Conservation (phyloP, 2,113 vertebrate genomes). For the Thalassoma bifasciatum region DNA sequence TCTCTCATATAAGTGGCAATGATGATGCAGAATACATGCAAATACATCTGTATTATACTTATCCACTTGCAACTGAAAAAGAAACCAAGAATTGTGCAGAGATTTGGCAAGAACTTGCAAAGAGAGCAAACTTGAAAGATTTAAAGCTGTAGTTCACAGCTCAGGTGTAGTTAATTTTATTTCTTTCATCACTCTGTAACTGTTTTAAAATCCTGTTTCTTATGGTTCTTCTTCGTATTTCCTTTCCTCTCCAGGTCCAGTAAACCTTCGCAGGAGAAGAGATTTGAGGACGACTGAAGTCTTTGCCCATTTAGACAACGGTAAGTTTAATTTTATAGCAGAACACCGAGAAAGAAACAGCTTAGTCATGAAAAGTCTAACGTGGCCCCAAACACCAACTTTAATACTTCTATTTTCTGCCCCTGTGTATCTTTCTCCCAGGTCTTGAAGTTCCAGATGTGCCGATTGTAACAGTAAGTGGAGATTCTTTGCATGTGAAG, state of each 20-base stretch:
- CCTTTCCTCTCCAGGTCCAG: slow-evolving; percentile 39
- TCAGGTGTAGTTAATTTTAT: too few relatives aligned
- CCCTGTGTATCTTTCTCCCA: slow-evolving; percentile 33
- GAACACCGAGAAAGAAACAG: neutral
- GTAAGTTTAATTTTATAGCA: slow-evolving; percentile 26
- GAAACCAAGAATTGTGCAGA: too few relatives aligned
- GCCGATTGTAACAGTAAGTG: slow-evolving; percentile 63
- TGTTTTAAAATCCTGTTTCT: slow-evolving; percentile 1
- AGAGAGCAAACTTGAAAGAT: too few relatives aligned
- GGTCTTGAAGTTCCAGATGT: slow-evolving; percentile 71
- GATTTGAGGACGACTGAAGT: slow-evolving; percentile 38
- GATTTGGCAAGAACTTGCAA: too few relatives aligned
- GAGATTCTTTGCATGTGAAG: slow-evolving; percentile 60
- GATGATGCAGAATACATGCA: too few relatives aligned
- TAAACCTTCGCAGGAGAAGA: slow-evolving; percentile 64
- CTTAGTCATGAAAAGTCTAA: too few relatives aligned
- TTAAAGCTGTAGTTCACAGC: too few relatives aligned
- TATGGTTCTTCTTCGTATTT: neutral
- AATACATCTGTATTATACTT: too few relatives aligned
- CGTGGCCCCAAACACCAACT: too few relatives aligned
- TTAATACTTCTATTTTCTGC: too few relatives aligned
- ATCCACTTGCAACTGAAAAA: neutral
- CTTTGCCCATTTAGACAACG: neutral
- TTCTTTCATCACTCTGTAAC: too few relatives aligned
- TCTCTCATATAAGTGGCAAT: too few relatives aligned